phyloP scores from a whole-genome alignment of 2,888 invertebrate species.

The Gnatocerus cornutus region DNA sequence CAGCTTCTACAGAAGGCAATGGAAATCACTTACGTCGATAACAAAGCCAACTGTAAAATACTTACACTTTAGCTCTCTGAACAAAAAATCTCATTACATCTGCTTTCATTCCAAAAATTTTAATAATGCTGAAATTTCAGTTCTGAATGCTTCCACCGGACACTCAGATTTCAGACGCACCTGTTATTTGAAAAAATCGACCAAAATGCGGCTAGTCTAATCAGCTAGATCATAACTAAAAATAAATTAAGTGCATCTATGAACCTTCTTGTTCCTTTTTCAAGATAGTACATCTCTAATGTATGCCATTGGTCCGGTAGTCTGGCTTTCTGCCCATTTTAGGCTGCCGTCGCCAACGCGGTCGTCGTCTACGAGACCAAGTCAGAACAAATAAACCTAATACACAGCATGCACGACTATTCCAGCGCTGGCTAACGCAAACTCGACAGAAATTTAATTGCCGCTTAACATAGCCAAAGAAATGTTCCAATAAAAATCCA shows the following conservation, averaged over 20 bases:
- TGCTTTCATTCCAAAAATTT: constrained; percentile 8
- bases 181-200: neutral
- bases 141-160: neutral
- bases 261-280: constrained; percentile 41
- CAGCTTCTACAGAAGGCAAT: constrained; percentile 42
- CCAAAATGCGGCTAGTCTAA: neutral
- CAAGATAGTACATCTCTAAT: constrained; percentile 47
- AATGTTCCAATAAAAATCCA: constrained; percentile 35
- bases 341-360: constrained; percentile 49
- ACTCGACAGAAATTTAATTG: constrained; percentile 49
- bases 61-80: constrained; percentile 31
- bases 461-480: constrained; percentile 43
- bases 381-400: constrained; percentile 48
- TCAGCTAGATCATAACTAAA: neutral
- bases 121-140: constrained; percentile 21
- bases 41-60: constrained; percentile 43
- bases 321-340: constrained; percentile 55
- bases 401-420: constrained; percentile 46
- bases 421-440: constrained; percentile 40
- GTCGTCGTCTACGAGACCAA: constrained; percentile 44
- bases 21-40: constrained; percentile 42
- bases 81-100: constrained; percentile 41
- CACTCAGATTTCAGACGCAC: neutral
- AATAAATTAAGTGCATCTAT: constrained; percentile 28
- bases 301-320: constrained; percentile 50